Base-by-base conservation (phyloP, 2,888 invertebrate genomes). In the Odontomyia ornata region DNA sequence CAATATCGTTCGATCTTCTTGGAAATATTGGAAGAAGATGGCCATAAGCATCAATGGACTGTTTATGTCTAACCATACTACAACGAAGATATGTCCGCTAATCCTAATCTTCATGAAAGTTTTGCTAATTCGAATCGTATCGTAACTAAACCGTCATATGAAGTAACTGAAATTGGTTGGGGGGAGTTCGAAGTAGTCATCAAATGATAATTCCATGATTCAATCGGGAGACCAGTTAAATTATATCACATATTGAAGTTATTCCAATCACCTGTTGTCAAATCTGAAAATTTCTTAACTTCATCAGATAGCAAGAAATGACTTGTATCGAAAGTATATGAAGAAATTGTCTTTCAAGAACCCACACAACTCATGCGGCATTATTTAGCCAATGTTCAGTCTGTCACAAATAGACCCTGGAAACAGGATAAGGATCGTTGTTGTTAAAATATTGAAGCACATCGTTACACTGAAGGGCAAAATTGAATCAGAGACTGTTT, bases 161-260 rank as follows among this genome's bases (percentile, higher is more conserved):
- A n/a, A n/a, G n/a, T n/a, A n/a, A n/a, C n/a, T n/a, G 99, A 99
- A 87, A 99, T 99, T 0, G 99, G 99, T 1, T 99, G 99, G 99
- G 99, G 99, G 81, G 99, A 99, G 88, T 99, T 99, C 86, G 99
- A 99, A 87, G 95, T 99, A 80, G 95, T 96, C 46, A 98, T 99
- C 76, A 98, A 98, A 86, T 95, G 99, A 79, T 97, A 96, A 86
- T 99, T 99, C 83, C 93, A 95, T 84, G 99, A 99, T 88, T 95
- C 96, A 0, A 97, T 96, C 83, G 99, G 84, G 77, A 89, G 91
- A 0, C 88, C 97, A 92, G 95, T 98, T 0, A 98, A 97, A 0
- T 89, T 98, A 80, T 98, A 97, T 86, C 98, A 99, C n/a, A n/a
- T n/a, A n/a, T n/a, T n/a, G n/a, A n/a, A n/a, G n/a, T n/a, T n/a